Base-by-base conservation (phyloP, 2,113 vertebrate genomes). In the Carlito syrichta region DNA sequence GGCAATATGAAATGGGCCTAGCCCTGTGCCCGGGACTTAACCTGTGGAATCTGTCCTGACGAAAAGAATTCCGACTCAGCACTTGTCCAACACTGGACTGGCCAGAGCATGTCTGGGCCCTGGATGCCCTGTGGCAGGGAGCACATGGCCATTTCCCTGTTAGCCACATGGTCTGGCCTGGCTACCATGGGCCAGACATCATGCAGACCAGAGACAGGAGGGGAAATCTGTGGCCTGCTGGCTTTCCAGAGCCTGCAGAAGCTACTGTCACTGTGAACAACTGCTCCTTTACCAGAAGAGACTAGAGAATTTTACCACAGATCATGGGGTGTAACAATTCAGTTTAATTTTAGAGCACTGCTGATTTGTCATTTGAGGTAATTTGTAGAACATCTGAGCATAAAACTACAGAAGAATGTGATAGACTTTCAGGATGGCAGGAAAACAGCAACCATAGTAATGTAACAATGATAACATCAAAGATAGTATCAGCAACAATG, bases 61-160 rank as follows among this genome's bases (percentile, higher is more conserved):
- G 1, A 22, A 20, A 54, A 73, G 45, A 27, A 22, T 0, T 35
- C 8, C 43, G 78, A 8, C 16, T 0, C 9, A 35, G 0, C 54
- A 17, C 62, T 62, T 35, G 35, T 45, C 38, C 20, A 81, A 7
- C 11, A 22, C 40, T 20, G 27, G 8, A 7, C 71, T n/a, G 11
- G 16, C 20, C 25, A 40, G 43, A 63, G 35, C 1, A 7, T 19
- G 0, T 10, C 30, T 52, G 58, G 71, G 54, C 76, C 12, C 1
- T 13, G 19, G 3, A 38, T 10, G 45, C 58, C 23, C 45, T 40
- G 27, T 0, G 22, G 27, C 35, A 27, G 43, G 40, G 30, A 32
- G 76, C 25, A 19, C 5, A 16, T 2, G 30, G n/a, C n/a, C 10
- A 0, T n/a, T 40, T 54, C 23, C 54, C 5, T 2, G 0, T 16